Evolutionary conservation across 2,888 invertebrate genomes (phyloP).

Genomic region (Artemia sinica): DNA sequence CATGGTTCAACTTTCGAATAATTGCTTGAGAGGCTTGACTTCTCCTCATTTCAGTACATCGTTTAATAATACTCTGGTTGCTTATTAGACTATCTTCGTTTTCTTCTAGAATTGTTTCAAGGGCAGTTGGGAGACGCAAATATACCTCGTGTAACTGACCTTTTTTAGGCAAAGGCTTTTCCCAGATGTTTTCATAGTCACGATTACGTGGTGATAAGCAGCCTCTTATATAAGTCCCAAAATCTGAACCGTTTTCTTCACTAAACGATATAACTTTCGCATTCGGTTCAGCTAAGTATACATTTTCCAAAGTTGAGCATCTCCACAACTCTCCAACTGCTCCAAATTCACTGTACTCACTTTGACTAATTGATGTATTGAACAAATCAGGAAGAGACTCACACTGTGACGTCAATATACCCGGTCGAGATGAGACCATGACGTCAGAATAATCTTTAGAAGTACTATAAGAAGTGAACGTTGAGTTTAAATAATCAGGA

Average conservation of each 20-base stretch:
- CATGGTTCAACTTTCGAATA: background rate
- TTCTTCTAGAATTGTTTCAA: conserved; percentile 8
- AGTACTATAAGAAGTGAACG: conserved; percentile 18
- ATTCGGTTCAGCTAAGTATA: background rate
- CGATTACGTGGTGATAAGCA: background rate
- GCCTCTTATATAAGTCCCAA: background rate
- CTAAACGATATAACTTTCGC: background rate
- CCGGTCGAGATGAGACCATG: background rate
- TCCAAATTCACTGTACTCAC: background rate
- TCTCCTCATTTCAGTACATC: conserved; percentile 2
- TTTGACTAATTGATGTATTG: background rate
- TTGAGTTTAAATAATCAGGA: conserved; percentile 20
- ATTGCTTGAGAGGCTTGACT: background rate
- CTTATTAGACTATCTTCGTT: conserved; percentile 1
- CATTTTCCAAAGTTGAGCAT: background rate
- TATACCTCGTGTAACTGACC: background rate
- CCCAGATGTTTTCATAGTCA: background rate
- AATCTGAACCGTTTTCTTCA: background rate
- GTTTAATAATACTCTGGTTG: background rate
- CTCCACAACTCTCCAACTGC: background rate
- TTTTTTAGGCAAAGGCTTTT: background rate
- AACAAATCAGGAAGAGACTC: conserved; percentile 3
- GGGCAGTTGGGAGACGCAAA: background rate
- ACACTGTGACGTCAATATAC: background rate
- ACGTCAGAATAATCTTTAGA: conserved; percentile 15